Percentiles rank a stretch among this genome's conserved stretches.
phyloP scores from a whole-genome alignment of 2,888 invertebrate genomes.

The Ctenicera cuprea region DNA sequence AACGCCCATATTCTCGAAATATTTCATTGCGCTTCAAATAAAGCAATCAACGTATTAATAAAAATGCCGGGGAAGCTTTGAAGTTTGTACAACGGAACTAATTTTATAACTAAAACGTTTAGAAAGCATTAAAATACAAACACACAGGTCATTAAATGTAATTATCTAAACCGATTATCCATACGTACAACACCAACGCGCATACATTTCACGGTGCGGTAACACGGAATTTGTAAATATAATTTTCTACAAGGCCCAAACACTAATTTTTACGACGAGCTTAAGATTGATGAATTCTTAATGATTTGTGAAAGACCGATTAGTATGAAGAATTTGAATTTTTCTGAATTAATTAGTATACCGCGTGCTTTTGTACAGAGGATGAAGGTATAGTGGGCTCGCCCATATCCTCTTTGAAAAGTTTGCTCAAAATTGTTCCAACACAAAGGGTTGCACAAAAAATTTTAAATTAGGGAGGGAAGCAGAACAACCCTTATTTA shows the following conservation, averaged over 20 bases:
- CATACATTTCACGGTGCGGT: conserved; percentile 18
- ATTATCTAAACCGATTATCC: conserved; percentile 15
- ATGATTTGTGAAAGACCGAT: conserved; percentile 1
- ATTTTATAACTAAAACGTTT: conserved; percentile 4
- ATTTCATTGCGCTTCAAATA: background rate
- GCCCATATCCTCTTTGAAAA: conserved; percentile 1
- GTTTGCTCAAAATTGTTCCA: background rate
- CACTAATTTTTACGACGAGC: background rate
- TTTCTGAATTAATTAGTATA: background rate
- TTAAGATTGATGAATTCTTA: conserved; percentile 9
- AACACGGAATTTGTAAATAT: conserved; percentile 9
- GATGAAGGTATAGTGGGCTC: background rate
- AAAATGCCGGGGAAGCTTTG: background rate
- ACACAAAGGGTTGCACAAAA: conserved; percentile 6
- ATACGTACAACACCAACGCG: conserved; percentile 4
- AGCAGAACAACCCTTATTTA: conserved; percentile 5
- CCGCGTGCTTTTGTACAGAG: background rate
- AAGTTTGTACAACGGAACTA: background rate
- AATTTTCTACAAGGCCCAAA: background rate
- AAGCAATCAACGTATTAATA: conserved; percentile 6
- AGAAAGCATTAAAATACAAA: background rate
- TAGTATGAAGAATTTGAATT: background rate
- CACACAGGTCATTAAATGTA: conserved; percentile 16
- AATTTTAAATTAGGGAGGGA: background rate
- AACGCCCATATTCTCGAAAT: background rate